Evolutionary conservation across 2,888 invertebrate species (phyloP).

Genomic region (Lumbricus terrestris): DNA sequence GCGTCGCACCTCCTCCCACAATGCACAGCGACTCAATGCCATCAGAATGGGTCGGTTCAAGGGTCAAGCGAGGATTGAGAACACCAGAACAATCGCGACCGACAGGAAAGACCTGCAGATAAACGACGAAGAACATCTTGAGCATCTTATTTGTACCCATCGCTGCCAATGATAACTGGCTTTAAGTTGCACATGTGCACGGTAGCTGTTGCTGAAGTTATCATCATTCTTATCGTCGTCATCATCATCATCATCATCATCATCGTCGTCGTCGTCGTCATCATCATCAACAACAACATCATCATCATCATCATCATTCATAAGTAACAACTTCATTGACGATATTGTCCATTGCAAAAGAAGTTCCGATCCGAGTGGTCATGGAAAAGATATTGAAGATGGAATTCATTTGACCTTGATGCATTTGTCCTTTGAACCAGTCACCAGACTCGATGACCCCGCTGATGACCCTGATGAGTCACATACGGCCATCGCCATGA

Average conservation of each 20-base stretch:
- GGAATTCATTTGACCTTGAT: constrained; percentile 66
- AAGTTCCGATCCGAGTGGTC: no score
- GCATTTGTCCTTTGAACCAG: constrained; percentile 74
- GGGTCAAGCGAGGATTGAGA: constrained; percentile 66
- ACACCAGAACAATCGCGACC: constrained; percentile 59
- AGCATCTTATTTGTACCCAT: no score
- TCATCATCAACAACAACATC: no score
- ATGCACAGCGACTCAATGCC: constrained; percentile 79
- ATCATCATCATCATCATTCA: no score
- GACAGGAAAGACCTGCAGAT: constrained; percentile 62
- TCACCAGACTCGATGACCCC: constrained; percentile 59
- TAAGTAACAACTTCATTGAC: no score
- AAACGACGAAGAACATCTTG: background rate
- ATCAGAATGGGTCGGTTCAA: constrained; percentile 87
- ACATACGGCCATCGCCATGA: constrained; percentile 75
- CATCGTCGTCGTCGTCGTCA: no score
- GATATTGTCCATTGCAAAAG: no score
- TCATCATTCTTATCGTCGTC: background rate
- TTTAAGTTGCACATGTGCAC: no score
- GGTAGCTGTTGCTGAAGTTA: background rate
- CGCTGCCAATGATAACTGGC: no score
- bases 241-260: no score
- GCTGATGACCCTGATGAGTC: constrained; percentile 60
- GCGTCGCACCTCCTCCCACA: constrained; percentile 64
- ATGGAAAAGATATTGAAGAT: background rate